Conservation (phyloP, 2,797 vertebrate species). For the Urocyon cinereoargenteus region DNA sequence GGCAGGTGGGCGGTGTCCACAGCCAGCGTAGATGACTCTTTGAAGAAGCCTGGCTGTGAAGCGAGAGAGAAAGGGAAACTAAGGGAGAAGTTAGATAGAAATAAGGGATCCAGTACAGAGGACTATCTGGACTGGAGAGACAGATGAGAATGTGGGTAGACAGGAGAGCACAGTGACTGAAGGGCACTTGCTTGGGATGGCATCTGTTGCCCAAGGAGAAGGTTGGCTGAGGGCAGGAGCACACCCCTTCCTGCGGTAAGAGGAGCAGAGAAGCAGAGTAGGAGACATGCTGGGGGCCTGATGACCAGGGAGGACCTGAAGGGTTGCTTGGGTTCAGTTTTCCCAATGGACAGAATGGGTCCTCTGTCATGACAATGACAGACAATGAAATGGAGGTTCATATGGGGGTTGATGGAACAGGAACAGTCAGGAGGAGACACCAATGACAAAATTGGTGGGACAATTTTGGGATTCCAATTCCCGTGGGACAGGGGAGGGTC, state of each 20-base stretch:
- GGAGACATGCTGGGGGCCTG: not conserved
- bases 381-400: not conserved
- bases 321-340: not conserved
- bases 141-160: not conserved
- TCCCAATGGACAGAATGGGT: not conserved
- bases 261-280: not conserved
- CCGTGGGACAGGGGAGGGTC: not conserved
- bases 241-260: not conserved
- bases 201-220: not conserved
- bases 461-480: no score
- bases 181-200: no score
- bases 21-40: not conserved
- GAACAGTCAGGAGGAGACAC: not conserved
- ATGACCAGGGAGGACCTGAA: not conserved
- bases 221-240: not conserved
- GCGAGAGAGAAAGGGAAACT: not conserved
- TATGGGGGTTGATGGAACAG: not conserved
- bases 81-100: not conserved
- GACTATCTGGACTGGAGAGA: not conserved
- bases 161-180: not conserved
- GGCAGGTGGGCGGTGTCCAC: not conserved
- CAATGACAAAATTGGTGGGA: not conserved
- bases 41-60: not conserved
- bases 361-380: not conserved
- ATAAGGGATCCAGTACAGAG: not conserved